Conservation (phyloP, 2,888 invertebrate genomes). For the Laspeyria flexula region DNA sequence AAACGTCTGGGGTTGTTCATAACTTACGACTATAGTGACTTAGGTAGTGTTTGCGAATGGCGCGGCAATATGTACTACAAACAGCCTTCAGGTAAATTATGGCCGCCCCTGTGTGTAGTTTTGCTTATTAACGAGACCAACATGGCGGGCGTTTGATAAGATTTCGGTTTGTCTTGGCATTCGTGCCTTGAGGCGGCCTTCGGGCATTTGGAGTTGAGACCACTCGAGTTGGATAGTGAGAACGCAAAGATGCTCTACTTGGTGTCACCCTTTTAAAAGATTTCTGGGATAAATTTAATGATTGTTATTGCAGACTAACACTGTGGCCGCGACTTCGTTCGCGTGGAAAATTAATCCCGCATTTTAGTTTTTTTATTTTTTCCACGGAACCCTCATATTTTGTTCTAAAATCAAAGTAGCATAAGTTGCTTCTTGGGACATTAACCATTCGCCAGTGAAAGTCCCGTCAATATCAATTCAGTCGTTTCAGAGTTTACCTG, state of each 20-base stretch:
- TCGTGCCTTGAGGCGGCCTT: slow-evolving; percentile 78
- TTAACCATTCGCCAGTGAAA: too few species aligned
- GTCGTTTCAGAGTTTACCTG: too few species aligned
- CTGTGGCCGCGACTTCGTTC: too few species aligned
- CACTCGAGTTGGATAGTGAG: slow-evolving; percentile 41
- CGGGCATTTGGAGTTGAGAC: slow-evolving; percentile 77
- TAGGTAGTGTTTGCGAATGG: slow-evolving; percentile 67
- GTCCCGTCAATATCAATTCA: too few species aligned
- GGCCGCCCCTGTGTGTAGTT: slow-evolving; percentile 78
- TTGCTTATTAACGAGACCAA: slow-evolving; percentile 84
- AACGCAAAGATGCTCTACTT: slow-evolving; percentile 55
- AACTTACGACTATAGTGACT: slow-evolving; percentile 57
- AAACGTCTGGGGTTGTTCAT: slow-evolving; percentile 56
- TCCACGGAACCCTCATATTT: too few species aligned
- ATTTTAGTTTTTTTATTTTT: too few species aligned
- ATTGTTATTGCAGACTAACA: too few species aligned
- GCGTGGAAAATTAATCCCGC: too few species aligned
- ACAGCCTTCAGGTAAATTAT: slow-evolving; percentile 77
- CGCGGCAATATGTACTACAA: slow-evolving; percentile 70
- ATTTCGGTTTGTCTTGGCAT: slow-evolving; percentile 84
- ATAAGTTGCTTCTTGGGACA: too few species aligned
- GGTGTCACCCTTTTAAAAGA: not conserved
- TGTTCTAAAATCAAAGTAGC: too few species aligned
- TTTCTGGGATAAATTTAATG: too few species aligned
- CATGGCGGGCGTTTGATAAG: slow-evolving; percentile 82